A percentile compares a stretch with the other conserved stretches of the same genome.
Conservation (phyloP, 2,113 vertebrate genomes). For the Elaphurus davidianus region DNA sequence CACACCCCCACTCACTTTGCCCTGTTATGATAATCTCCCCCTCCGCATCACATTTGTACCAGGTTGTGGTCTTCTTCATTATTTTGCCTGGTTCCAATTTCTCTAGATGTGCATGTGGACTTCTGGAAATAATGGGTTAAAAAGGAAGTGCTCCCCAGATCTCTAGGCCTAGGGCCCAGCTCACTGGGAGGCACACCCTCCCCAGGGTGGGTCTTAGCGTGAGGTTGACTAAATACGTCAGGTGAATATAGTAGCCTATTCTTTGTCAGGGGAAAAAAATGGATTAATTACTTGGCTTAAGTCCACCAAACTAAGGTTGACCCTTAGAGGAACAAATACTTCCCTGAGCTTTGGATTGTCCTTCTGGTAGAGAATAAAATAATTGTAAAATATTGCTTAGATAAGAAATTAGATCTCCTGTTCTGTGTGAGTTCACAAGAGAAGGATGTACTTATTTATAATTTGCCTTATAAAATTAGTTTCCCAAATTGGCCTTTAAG, state of each 20-base stretch:
- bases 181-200: background rate
- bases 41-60: background rate
- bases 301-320: conserved; percentile 30
- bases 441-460: conserved; percentile 45
- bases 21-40: background rate
- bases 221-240: conserved; percentile 30
- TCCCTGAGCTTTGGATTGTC: conserved; percentile 35
- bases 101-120: background rate
- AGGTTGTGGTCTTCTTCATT: background rate
- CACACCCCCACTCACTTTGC: background rate
- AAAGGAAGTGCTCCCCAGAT: conserved; percentile 8
- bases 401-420: conserved; percentile 42
- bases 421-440: conserved; percentile 47
- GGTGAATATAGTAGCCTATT: conserved; percentile 49
- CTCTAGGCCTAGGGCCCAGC: background rate
- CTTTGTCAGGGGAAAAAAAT: background rate
- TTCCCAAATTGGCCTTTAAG: background rate
- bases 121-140: background rate
- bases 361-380: conserved; percentile 48
- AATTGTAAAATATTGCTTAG: conserved; percentile 55
- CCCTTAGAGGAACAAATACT: conserved; percentile 61
- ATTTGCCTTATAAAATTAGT: background rate
- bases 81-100: conserved; percentile 19
- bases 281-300: background rate
- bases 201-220: background rate